phyloP scores from a whole-genome alignment of 2,113 vertebrate genomes.

The Ptilonorhynchus violaceus region DNA sequence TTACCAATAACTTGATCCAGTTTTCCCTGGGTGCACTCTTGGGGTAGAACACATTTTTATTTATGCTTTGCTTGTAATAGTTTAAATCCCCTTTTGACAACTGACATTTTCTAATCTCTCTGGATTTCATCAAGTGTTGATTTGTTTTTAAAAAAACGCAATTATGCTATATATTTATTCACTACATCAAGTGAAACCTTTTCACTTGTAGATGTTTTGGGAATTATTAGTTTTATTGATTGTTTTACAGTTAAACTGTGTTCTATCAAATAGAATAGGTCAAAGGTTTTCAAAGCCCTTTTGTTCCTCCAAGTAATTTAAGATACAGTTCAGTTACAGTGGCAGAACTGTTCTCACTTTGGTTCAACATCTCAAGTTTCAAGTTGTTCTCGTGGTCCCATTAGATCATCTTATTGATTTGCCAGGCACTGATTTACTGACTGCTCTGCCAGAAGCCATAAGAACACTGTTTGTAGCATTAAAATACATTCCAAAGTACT shows the following conservation, averaged over 20 bases:
- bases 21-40: neutral
- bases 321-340: neutral
- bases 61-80: neutral
- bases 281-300: conserved; percentile 5
- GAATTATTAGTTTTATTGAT: conserved; percentile 11
- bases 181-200: neutral
- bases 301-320: neutral
- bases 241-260: conserved; percentile 3
- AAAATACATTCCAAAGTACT: neutral
- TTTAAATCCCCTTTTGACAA: neutral
- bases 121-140: neutral
- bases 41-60: neutral
- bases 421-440: conserved; percentile 11
- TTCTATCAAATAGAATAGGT: neutral
- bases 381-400: neutral
- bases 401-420: conserved; percentile 29
- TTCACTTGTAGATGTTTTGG: neutral
- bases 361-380: neutral
- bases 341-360: neutral
- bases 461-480: neutral
- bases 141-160: neutral
- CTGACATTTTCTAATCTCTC: neutral
- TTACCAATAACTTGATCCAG: neutral
- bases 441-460: neutral
- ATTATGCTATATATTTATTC: neutral